Base-by-base conservation (phyloP, 2,888 invertebrate species). In the Heteromurus nitidus region DNA sequence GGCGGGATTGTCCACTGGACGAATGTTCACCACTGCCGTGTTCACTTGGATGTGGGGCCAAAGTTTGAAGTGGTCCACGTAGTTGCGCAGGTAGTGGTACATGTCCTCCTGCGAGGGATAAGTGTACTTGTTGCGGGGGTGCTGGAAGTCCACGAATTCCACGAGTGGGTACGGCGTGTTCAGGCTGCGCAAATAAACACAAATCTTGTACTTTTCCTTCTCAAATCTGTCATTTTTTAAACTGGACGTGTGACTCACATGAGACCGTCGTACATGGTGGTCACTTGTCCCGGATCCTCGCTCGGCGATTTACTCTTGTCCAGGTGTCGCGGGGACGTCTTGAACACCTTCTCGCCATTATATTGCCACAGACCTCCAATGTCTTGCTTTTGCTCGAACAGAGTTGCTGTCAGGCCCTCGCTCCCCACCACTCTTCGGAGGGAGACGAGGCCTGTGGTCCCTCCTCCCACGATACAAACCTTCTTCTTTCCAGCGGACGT, bases 311-410 rank as follows among this genome's bases (percentile, higher is more conserved):
- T 20, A 16, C 9, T 31, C 36, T 31, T 16, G 26, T 16, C 44
- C 3, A 67, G 30, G 24, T 67, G 36, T 22, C 22, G 5, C 13
- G 13, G 67, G 2, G 67, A 36, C 5, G 31, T 30, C 9, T n/a
- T 7, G 22, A 67, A 67, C 5, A 9, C 5, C 24, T 67, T 67
- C 82, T 92, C 90, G 84, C 95, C 94, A 0, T 94, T 94, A 88
- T 95, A 96, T 0, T 95, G 93, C 97, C 97, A 97, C 22, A 96
- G 96, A 30, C 97, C 97, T 11, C 97, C 97, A 42, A 96, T 90
- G 86, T 92, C 90, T 3, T 91, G 90, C 0, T 93, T 92, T 89
- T 95, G 94, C 88, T 98, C 97, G 89, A 93, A 94, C 28, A 96
- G 92, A 22, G 93, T 92, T 69, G 93, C 92, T 1, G 90, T 89